phyloP scores from a whole-genome alignment of 2,888 invertebrate species.

The Leptogaster cylindrica region DNA sequence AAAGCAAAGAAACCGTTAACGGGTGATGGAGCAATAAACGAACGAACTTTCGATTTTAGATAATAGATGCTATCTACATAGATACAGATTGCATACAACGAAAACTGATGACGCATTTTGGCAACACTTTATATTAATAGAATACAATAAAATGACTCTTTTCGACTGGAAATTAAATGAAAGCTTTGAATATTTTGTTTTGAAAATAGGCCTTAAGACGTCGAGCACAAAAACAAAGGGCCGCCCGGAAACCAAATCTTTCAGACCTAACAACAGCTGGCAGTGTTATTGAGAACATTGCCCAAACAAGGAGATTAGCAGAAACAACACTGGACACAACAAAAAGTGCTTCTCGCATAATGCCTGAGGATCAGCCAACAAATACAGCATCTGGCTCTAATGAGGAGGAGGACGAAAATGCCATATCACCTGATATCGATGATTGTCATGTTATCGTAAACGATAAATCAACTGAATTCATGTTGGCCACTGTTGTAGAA shows the following conservation, averaged over 20 bases:
- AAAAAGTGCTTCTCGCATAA: slow-evolving; percentile 62
- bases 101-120: no score
- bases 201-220: slow-evolving; percentile 85
- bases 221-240: slow-evolving; percentile 81
- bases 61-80: no score
- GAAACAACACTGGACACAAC: slow-evolving; percentile 74
- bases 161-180: background rate
- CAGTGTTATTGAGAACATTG: slow-evolving; percentile 88
- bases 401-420: slow-evolving; percentile 79
- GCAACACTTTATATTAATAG: no score
- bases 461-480: slow-evolving; percentile 89
- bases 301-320: slow-evolving; percentile 79
- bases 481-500: slow-evolving; percentile 86
- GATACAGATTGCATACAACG: no score
- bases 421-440: slow-evolving; percentile 69
- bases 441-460: slow-evolving; percentile 87
- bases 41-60: no score
- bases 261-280: slow-evolving; percentile 58
- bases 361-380: slow-evolving; percentile 79
- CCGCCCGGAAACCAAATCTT: slow-evolving; percentile 70
- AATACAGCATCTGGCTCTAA: slow-evolving; percentile 91
- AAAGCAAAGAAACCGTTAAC: no score
- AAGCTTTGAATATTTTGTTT: no score
- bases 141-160: no score
- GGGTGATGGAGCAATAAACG: no score